phyloP scores from a whole-genome alignment of 2,797 vertebrate genomes.

The Ptychadena robeensis region DNA sequence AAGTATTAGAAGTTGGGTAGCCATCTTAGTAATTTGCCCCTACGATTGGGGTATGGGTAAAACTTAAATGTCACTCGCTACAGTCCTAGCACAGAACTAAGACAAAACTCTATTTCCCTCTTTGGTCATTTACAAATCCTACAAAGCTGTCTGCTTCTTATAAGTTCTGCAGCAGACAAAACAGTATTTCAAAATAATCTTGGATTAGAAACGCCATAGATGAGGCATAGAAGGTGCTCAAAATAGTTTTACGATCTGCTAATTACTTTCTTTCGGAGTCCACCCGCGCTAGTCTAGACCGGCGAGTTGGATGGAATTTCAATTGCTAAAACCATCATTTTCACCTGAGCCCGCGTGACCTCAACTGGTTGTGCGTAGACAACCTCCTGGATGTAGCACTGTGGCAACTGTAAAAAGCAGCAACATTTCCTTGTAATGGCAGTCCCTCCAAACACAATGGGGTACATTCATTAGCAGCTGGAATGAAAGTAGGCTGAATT shows the following conservation, averaged over 20 bases:
- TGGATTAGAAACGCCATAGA: constrained; percentile 13
- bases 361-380: constrained; percentile 6
- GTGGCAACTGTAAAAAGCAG: constrained; percentile 1
- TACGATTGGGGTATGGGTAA: too few relatives aligned
- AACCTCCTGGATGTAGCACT: neutral
- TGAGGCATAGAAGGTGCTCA: constrained; percentile 18
- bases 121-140: neutral
- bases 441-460: constrained; percentile 9
- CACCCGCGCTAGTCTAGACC: constrained; percentile 46
- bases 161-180: neutral
- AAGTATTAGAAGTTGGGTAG: too few relatives aligned
- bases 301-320: constrained; percentile 30
- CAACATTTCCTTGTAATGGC: neutral
- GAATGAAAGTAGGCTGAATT: neutral
- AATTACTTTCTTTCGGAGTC: constrained; percentile 34
- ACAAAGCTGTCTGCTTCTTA: neutral
- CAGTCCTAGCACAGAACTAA: too few relatives aligned
- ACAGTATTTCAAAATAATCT: neutral
- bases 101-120: too few relatives aligned
- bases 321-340: constrained; percentile 44
- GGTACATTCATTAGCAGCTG: constrained; percentile 30
- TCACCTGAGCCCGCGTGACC: constrained; percentile 35
- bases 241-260: constrained; percentile 42
- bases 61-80: too few relatives aligned
- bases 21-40: too few relatives aligned